Evolutionary conservation across 2,888 invertebrate genomes (phyloP).

Genomic region (Cataglyphis rosenhaueri): DNA sequence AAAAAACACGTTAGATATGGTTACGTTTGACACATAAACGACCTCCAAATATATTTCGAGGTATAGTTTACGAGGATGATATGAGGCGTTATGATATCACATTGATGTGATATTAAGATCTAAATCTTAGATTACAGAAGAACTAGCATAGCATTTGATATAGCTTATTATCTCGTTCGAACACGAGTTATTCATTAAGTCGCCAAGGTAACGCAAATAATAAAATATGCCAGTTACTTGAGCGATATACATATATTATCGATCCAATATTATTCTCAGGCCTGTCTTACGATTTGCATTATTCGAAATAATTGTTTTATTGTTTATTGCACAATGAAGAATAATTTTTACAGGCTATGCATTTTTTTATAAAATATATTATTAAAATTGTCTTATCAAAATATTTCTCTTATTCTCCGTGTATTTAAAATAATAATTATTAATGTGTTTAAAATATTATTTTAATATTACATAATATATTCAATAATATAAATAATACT

Average conservation of each 20-base stretch:
- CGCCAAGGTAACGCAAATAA: not conserved
- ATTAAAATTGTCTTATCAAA: not conserved
- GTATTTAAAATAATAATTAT: not conserved
- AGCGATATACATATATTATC: not conserved
- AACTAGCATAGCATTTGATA: not conserved
- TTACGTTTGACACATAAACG: not conserved
- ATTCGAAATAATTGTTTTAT: not conserved
- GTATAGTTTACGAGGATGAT: not conserved
- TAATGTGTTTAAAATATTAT: not conserved
- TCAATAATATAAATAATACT: not conserved
- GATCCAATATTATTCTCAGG: not conserved
- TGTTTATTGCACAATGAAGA: not conserved
- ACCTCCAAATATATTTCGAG: not conserved
- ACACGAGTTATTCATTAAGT: not conserved
- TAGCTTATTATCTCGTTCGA: not conserved
- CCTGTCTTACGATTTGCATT: not conserved
- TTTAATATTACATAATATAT: not conserved
- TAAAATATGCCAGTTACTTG: not conserved
- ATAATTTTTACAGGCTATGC: not conserved
- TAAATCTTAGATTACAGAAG: not conserved
- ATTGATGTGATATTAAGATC: not conserved
- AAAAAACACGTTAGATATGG: not conserved
- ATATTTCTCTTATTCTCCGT: not conserved
- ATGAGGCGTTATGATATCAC: not conserved
- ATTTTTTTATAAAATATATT: too few relatives aligned